A percentile compares a stretch with the other conserved stretches of the same genome.
phyloP scores from a whole-genome alignment of 2,113 vertebrate species.

The Pachyramphus minor region DNA sequence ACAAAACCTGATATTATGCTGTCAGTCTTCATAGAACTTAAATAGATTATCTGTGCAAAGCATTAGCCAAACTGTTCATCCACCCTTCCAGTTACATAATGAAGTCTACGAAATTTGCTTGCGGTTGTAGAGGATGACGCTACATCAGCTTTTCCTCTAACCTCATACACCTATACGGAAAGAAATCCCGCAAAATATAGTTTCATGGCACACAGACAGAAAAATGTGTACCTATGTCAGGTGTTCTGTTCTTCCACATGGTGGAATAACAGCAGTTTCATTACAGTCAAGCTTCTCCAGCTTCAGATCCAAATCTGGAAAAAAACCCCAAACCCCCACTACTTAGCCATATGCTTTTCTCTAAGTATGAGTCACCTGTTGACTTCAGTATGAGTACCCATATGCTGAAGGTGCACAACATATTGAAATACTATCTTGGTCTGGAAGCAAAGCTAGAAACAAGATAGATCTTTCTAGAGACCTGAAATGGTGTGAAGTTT shows the following conservation, averaged over 20 bases:
- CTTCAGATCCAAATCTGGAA: background rate
- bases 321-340: fast-evolving
- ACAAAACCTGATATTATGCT: background rate
- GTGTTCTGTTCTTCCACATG: background rate
- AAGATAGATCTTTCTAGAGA: background rate
- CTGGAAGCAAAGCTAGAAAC: background rate
- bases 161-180: background rate
- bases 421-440: background rate
- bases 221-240: background rate
- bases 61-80: background rate
- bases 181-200: background rate
- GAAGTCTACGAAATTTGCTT: background rate
- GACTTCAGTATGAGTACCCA: background rate
- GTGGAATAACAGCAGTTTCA: background rate
- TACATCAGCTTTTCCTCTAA: background rate
- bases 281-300: background rate
- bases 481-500: background rate
- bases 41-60: background rate
- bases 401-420: slow-evolving; percentile 6
- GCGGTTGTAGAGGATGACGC: background rate
- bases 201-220: background rate
- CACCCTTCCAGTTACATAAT: background rate
- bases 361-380: slow-evolving; percentile 27
- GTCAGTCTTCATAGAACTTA: background rate
- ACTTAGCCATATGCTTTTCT: background rate